Evolutionary conservation across 2,113 vertebrate species (phyloP).

Genomic region (Meleagris gallopavo): DNA sequence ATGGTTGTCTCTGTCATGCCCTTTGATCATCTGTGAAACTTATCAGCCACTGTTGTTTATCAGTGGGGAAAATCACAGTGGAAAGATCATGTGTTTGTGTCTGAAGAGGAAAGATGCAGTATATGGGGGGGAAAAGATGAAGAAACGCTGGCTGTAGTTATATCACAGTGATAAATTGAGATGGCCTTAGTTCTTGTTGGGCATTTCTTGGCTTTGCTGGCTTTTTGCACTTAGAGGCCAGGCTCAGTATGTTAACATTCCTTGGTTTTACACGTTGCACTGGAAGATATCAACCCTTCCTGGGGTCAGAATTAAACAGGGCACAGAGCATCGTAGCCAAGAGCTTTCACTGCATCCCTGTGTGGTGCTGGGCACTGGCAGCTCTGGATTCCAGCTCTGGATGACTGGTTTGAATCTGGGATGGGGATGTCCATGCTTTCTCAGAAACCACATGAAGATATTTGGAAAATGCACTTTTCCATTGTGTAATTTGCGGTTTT

Average conservation of each 20-base stretch:
- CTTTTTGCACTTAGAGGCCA: not conserved
- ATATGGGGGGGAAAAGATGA: not conserved
- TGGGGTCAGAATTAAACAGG: not conserved
- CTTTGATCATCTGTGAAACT: not conserved
- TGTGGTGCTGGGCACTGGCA: not conserved
- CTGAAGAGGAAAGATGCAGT: not conserved
- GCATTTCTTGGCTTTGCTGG: not conserved
- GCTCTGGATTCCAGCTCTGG: not conserved
- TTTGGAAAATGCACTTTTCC: not conserved
- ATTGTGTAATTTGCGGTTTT: not conserved
- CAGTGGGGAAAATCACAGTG: rapidly evolving
- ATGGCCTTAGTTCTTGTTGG: not conserved
- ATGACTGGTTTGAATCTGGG: not conserved
- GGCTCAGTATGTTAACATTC: not conserved
- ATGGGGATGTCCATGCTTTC: rapidly evolving
- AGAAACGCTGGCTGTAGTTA: not conserved
- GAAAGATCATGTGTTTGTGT: not conserved
- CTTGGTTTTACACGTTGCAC: rapidly evolving
- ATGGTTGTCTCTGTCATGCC: not conserved
- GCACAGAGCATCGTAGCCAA: not conserved
- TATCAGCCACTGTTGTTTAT: not conserved
- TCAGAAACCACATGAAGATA: not conserved
- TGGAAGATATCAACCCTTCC: not conserved
- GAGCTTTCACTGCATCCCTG: not conserved
- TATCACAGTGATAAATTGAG: not conserved